A percentile compares a stretch with the other conserved stretches of the same genome.
phyloP scores from a whole-genome alignment of 2,113 vertebrate genomes.

The Anguilla rostrata region DNA sequence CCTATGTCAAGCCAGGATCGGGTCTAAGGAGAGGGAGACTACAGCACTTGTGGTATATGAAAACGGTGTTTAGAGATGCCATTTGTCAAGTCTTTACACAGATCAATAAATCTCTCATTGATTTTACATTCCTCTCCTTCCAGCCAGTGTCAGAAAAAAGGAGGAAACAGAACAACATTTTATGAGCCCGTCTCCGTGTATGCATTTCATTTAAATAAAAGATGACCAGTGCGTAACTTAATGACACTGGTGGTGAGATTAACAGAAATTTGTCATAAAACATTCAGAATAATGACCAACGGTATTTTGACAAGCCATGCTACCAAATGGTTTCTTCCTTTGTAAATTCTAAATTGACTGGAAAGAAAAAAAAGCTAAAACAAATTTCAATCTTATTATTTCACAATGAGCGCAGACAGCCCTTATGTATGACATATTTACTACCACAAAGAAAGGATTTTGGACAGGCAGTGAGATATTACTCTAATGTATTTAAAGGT shows the following conservation, averaged over 20 bases:
- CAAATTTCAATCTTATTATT: background rate
- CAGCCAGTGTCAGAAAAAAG: background rate
- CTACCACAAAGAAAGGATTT: background rate
- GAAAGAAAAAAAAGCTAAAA: background rate
- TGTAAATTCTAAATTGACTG: background rate
- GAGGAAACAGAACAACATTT: background rate
- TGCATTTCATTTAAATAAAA: background rate
- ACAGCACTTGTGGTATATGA: background rate
- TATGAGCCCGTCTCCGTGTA: background rate
- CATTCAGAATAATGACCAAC: background rate
- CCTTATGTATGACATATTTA: background rate
- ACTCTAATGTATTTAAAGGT: background rate
- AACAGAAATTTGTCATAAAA: too few relatives aligned
- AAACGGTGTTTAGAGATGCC: background rate
- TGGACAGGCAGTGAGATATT: background rate
- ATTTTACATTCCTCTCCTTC: background rate
- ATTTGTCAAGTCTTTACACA: background rate
- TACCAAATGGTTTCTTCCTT: background rate
- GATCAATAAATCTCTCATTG: background rate
- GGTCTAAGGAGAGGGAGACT: background rate
- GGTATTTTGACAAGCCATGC: background rate
- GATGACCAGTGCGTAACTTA: too few relatives aligned
- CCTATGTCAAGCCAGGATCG: background rate
- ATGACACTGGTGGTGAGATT: too few relatives aligned
- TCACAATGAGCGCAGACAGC: background rate